These are phyloP conservation scores for Odocoileus virginianus DNA, from an alignment of 2,113 vertebrate genomes.

Conservation along the genomic window DNA sequence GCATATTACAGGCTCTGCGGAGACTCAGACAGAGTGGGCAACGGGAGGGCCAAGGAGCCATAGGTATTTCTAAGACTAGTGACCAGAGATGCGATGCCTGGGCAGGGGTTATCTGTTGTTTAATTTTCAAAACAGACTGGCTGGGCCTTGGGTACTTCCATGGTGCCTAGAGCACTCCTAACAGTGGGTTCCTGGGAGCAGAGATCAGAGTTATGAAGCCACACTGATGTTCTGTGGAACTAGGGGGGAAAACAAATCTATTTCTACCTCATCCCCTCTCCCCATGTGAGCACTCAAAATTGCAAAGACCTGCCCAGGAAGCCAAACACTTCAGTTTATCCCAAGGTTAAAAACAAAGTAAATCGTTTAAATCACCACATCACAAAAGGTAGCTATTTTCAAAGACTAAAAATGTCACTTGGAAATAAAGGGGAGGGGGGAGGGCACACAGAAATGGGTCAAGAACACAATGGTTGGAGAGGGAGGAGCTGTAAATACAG, in stretches of 20 bases:
- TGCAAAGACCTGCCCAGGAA: slow-evolving; percentile 72
- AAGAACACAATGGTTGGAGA: slow-evolving; percentile 78
- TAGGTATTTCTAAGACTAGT: slow-evolving; percentile 48
- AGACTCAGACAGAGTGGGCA: background rate
- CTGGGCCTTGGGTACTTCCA: slow-evolving; percentile 62
- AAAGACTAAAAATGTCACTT: slow-evolving; percentile 83
- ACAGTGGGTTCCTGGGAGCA: slow-evolving; percentile 48
- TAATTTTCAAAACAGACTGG: slow-evolving; percentile 29
- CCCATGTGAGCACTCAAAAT: slow-evolving; percentile 68
- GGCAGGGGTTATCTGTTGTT: slow-evolving; percentile 23
- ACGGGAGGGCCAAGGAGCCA: slow-evolving; percentile 45
- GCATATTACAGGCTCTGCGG: slow-evolving; percentile 24
- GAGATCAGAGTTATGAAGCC: slow-evolving; percentile 53
- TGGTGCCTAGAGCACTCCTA: slow-evolving; percentile 32
- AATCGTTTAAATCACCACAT: slow-evolving; percentile 80
- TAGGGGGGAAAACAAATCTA: background rate
- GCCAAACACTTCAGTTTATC: slow-evolving; percentile 79
- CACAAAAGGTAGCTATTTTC: slow-evolving; percentile 81
- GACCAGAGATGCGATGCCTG: slow-evolving; percentile 25
- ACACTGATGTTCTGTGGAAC: slow-evolving; percentile 1
- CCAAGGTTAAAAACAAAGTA: slow-evolving; percentile 70
- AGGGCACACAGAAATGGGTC: slow-evolving; percentile 76
- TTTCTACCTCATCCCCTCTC: slow-evolving; percentile 71
- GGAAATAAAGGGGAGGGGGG: slow-evolving; percentile 76
- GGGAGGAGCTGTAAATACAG: slow-evolving; percentile 79